phyloP scores from a whole-genome alignment of 2,797 vertebrate genomes.

The Sebastes vulpes region DNA sequence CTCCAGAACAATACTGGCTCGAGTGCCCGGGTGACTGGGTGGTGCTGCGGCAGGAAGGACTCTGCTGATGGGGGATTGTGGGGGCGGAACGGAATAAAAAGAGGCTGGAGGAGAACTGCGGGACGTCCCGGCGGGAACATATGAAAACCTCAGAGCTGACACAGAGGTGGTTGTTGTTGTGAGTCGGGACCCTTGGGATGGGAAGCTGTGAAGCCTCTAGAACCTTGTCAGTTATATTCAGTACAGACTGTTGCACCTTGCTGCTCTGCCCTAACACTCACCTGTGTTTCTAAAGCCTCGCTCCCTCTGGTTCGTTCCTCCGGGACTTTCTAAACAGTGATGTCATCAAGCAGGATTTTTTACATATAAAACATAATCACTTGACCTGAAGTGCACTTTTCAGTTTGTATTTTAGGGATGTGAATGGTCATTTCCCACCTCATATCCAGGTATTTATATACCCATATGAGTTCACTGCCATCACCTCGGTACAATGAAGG shows the following conservation, averaged over 20 bases:
- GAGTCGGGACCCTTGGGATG: constrained; percentile 20
- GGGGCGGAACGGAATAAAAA: not conserved
- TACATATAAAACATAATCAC: not conserved
- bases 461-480: not conserved
- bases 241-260: not conserved
- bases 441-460: not conserved
- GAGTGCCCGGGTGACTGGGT: not conserved
- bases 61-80: constrained; percentile 6
- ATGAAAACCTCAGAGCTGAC: constrained; percentile 12
- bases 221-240: not conserved
- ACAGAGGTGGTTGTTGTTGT: constrained; percentile 16
- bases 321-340: not conserved
- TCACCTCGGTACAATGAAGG: not conserved
- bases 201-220: not conserved
- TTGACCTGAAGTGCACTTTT: not conserved
- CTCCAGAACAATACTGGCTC: not conserved
- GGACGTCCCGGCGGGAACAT: not conserved
- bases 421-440: not conserved
- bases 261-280: not conserved
- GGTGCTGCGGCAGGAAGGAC: constrained; percentile 4
- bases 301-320: not conserved
- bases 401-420: not conserved
- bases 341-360: not conserved
- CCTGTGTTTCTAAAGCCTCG: not conserved
- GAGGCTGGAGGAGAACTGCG: not conserved